Percentiles rank a stretch among this genome's conserved stretches.
Conservation (phyloP, 2,797 vertebrate genomes). For the Phataginus tetradactyla region DNA sequence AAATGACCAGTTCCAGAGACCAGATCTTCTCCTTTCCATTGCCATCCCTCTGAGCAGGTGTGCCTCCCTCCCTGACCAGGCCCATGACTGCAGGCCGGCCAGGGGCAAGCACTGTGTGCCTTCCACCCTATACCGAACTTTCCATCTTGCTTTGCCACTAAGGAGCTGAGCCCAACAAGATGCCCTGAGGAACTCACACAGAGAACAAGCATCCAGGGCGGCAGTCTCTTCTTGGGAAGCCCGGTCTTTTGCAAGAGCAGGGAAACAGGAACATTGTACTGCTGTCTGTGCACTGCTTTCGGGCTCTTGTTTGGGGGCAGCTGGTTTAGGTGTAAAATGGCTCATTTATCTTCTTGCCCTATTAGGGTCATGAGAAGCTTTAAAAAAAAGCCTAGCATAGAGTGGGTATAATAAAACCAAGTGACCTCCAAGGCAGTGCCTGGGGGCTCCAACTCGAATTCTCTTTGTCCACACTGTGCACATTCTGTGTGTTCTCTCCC, state of each 20-base stretch:
- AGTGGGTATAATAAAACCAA: background rate
- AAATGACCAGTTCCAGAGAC: background rate
- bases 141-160: background rate
- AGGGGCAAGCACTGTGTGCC: accelerated
- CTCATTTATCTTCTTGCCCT: background rate
- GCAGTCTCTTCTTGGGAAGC: background rate
- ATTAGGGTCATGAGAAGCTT: background rate
- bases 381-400: background rate
- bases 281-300: too few relatives aligned
- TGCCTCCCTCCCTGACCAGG: background rate
- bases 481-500: accelerated
- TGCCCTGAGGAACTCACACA: background rate
- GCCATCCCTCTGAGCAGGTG: background rate
- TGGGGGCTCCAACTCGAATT: too few relatives aligned
- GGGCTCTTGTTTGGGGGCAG: background rate
- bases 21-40: background rate
- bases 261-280: background rate
- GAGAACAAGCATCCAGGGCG: background rate
- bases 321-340: background rate
- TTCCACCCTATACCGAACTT: accelerated
- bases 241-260: background rate
- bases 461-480: background rate
- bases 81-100: background rate
- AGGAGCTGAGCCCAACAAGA: background rate
- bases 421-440: background rate